phyloP scores from a whole-genome alignment of 2,888 invertebrate genomes.

The Rhamphomyia laevipes region DNA sequence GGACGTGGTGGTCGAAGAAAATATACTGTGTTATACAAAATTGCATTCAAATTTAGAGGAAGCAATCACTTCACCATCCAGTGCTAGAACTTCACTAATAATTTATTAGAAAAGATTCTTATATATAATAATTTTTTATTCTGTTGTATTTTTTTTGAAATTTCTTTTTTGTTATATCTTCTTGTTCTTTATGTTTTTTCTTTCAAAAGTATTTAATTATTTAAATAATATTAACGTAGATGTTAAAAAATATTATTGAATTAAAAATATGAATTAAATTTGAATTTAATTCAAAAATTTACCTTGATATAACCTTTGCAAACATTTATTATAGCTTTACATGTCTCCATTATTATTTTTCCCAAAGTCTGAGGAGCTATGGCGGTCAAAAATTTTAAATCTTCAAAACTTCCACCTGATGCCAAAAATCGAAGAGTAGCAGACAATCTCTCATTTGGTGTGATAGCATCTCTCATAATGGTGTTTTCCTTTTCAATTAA shows the following conservation, averaged over 20 bases:
- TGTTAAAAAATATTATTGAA: no score
- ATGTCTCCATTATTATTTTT: constrained; percentile 11
- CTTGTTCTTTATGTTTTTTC: no score
- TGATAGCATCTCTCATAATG: constrained; percentile 10
- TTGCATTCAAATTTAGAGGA: constrained; percentile 55
- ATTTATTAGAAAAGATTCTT: constrained; percentile 19
- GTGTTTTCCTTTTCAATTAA: constrained; percentile 12
- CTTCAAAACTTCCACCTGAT: constrained; percentile 11
- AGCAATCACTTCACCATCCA: constrained; percentile 44
- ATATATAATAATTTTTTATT: no score
- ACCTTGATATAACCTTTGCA: background rate
- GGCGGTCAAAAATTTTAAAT: constrained; percentile 12
- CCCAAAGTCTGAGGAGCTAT: constrained; percentile 10
- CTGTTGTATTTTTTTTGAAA: no score
- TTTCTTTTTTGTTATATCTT: no score
- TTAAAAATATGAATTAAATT: background rate
- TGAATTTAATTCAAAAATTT: background rate
- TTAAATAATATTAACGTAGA: no score
- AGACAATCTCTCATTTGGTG: constrained; percentile 10
- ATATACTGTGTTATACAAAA: constrained; percentile 50
- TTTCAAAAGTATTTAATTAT: no score
- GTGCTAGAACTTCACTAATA: constrained; percentile 19
- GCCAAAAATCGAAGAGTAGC: constrained; percentile 12
- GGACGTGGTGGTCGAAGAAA: constrained; percentile 37
- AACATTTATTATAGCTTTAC: constrained; percentile 7